phyloP scores from a whole-genome alignment of 2,888 invertebrate species.

The Troides oblongomaculatus region DNA sequence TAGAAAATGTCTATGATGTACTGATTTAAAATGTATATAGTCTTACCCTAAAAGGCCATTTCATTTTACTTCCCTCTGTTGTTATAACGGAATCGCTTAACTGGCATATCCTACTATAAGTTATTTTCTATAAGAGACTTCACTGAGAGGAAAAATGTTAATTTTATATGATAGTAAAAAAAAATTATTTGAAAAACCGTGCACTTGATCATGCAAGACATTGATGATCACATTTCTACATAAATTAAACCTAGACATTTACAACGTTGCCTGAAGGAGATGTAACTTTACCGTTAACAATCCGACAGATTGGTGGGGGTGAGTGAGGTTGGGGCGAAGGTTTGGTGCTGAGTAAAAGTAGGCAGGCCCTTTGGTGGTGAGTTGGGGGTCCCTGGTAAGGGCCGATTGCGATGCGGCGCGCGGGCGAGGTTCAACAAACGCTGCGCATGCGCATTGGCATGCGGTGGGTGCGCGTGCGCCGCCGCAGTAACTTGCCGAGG shows the following conservation, averaged over 20 bases:
- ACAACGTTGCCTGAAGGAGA: background rate
- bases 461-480: constrained; percentile 37
- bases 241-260: background rate
- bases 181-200: background rate
- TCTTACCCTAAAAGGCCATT: background rate
- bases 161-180: background rate
- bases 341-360: background rate
- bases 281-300: background rate
- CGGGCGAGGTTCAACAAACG: constrained; percentile 55
- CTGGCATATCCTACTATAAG: background rate
- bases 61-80: background rate
- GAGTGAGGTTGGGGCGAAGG: too few species aligned
- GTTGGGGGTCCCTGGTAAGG: constrained; percentile 32
- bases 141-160: background rate
- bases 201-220: background rate
- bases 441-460: constrained; percentile 56
- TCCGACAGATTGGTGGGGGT: background rate
- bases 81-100: background rate
- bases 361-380: constrained; percentile 1
- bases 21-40: too few species aligned
- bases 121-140: background rate
- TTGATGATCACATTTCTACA: background rate
- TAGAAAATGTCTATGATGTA: too few species aligned
- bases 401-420: constrained; percentile 50
- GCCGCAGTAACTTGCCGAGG: constrained; percentile 20